phyloP scores from a whole-genome alignment of 2,888 invertebrate species.

The Brachylomia viminalis region DNA sequence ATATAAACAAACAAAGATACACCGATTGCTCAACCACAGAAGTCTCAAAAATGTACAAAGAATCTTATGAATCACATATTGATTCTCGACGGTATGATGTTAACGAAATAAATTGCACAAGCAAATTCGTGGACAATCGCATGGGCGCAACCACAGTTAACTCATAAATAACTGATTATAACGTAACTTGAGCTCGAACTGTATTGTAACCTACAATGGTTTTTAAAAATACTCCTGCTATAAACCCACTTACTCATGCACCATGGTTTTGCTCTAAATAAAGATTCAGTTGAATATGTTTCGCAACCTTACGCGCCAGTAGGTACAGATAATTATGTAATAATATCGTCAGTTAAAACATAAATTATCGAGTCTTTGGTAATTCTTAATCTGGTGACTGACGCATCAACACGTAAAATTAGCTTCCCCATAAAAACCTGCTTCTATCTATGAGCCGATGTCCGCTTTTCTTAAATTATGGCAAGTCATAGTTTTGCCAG shows the following conservation, averaged over 20 bases:
- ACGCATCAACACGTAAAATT: conserved; percentile 60
- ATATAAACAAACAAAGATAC: conserved; percentile 32
- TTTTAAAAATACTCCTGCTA: conserved; percentile 78
- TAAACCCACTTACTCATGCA: conserved; percentile 83
- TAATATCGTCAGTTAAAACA: conserved; percentile 60
- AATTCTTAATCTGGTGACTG: conserved; percentile 67
- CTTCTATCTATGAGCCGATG: neutral
- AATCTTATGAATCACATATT: conserved; percentile 66
- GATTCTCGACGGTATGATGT: conserved; percentile 49
- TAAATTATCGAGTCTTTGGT: conserved; percentile 66
- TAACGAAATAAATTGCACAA: conserved; percentile 63
- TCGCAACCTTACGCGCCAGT: conserved; percentile 77
- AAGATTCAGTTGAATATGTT: conserved; percentile 77
- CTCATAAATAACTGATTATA: conserved; percentile 63
- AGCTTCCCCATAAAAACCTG: conserved; percentile 34
- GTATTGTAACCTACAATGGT: conserved; percentile 64
- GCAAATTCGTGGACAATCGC: conserved; percentile 59
- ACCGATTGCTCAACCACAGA: conserved; percentile 39
- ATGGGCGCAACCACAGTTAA: conserved; percentile 56
- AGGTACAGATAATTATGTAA: conserved; percentile 84
- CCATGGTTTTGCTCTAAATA: conserved; percentile 82
- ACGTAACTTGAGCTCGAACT: conserved; percentile 55
- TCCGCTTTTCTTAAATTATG: neutral
- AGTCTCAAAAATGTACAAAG: conserved; percentile 37
- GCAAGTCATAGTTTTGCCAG: neutral